Evolutionary conservation across 1,140 invertebrate genomes (phyloP), one percentile per base, ranked within the genome.

Genomic region (Nebria ingens): DNA sequence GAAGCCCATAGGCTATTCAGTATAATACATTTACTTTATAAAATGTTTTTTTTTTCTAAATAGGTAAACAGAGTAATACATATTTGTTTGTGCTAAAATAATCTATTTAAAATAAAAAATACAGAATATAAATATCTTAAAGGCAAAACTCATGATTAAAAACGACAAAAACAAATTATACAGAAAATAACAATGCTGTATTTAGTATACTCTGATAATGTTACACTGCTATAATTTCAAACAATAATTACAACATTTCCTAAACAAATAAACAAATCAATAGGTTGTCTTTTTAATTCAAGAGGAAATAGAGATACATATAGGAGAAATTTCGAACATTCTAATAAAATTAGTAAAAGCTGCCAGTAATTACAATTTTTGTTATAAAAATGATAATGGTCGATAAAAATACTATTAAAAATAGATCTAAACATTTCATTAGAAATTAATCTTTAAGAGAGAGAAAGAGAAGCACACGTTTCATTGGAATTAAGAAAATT

Each of bases 111-210:
- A n/a, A n/a, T n/a, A n/a, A n/a, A n/a, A n/a, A n/a, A n/a, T n/a
- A n/a, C n/a, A n/a, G n/a, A n/a, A n/a, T n/a, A n/a, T n/a, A n/a
- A n/a, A n/a, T n/a, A n/a, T n/a, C n/a, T n/a, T n/a, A n/a, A n/a
- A n/a, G n/a, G n/a, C n/a, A n/a, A n/a, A n/a, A n/a, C n/a, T n/a
- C n/a, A n/a, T n/a, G n/a, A n/a, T n/a, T n/a, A n/a, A n/a, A n/a
- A n/a, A n/a, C n/a, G n/a, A 45, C 17, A 45, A 45, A 45, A 45
- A 45, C 40, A 45, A 45, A 17, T 45, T 11, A n/a, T 45, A 45
- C 40, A 45, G 40, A 45, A 45, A 45, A 45, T 45, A 45, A 45
- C 40, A 45, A 45, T 45, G 40, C 40, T 45, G 40, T 45, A 45
- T 45, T 45, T 45, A 45, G 40, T 45, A n/a, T 45, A 45, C 9